Evolutionary conservation across 2,888 invertebrate genomes (phyloP), one percentile per base, ranked within the genome.

Genomic region (Iselma pallidipennis): DNA sequence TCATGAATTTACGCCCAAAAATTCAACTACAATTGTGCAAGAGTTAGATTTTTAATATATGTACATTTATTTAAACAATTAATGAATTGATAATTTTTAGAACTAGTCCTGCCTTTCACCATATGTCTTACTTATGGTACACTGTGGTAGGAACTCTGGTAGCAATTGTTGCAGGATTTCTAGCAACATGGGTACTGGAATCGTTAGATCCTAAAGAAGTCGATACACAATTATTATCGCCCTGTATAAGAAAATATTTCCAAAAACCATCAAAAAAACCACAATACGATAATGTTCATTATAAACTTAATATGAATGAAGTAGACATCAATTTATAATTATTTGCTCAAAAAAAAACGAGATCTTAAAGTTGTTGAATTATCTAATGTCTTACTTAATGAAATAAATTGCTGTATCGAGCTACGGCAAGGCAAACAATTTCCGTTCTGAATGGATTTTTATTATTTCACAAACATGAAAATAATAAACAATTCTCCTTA

Each of bases 121-220:
- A 88, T 52, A 82, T 91, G 61, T 91, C 91, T 5, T 91, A 91
- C 71, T 78, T 91, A 57, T 90, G 88, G 87, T 89, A 91, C 70
- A 87, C 88, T 0, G 76, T 86, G 0, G 81, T 88, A 25, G 91
- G 91, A 1, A 82, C 86, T 21, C 57, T 83, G 0, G 82, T 90
- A 1, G 85, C 89, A 0, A 80, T 90, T 49, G 71, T 83, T 1
- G 81, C 88, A 2, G 87, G 87, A 1, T 81, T 86, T 23, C 49
- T 88, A 0, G 82, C 87, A 0, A 88, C 88, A 66, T 79, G 88
- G 2, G 71, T 84, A 21, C 85, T 85, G 28, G 82, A 84, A 1
- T 82, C 83, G 0, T 82, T 83, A 56, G 81, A 85, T 51, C 82
- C 84, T 0, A 78, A 82, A 31, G 85, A 87, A 55, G 79, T 86